Evolutionary conservation across 1,140 invertebrate species (phyloP), one percentile per base, ranked within the genome.

Genomic region (Trichomalopsis sarcophagae): DNA sequence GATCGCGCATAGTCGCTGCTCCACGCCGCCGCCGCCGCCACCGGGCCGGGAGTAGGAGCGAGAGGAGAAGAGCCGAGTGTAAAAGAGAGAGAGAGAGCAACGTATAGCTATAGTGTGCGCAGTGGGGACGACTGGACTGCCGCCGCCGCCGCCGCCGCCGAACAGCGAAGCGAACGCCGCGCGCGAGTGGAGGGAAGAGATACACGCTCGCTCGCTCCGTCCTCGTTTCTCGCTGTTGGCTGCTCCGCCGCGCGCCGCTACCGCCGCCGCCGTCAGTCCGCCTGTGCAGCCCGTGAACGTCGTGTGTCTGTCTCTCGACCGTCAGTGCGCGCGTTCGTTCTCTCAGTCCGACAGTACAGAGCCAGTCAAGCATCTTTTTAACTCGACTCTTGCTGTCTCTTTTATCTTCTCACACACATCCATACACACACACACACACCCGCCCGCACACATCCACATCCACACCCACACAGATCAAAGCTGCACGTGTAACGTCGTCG

Each of bases 221-320:
- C 77, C 77, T 81, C 78, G 84, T 81, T 84, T 81, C 44, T 62
- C 78, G 69, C 21, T 21, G 50, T 13, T n/a, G 36, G 75, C 79
- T 23, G 36, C 62, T 33, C n/a, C 66, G 81, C 81, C 33, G 81
- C 68, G 50, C 68, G 17, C 79, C 36, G 68, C 36, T 36, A n/a
- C 79, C 66, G 69, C 40, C 81, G 81, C 81, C 62, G 33, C 2
- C 66, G 68, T 78, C 75, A 86, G 85, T 86, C 85, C 85, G 85
- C 81, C 76, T 86, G 74, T 86, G 85, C 75, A 86, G 81, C 81
- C 77, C 81, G 85, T 86, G 85, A 86, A 75, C 81, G 80, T 73
- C 76, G 84, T 86, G 85, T 85, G 75, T 84, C 50, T 85, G 75
- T 84, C 50, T 85, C 55, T 10, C 55, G 55, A 62, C 36, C 44